Evolutionary conservation across 1,140 invertebrate species (phyloP), one percentile per base, ranked within the genome.

Genomic region (Tetraneura akinire): DNA sequence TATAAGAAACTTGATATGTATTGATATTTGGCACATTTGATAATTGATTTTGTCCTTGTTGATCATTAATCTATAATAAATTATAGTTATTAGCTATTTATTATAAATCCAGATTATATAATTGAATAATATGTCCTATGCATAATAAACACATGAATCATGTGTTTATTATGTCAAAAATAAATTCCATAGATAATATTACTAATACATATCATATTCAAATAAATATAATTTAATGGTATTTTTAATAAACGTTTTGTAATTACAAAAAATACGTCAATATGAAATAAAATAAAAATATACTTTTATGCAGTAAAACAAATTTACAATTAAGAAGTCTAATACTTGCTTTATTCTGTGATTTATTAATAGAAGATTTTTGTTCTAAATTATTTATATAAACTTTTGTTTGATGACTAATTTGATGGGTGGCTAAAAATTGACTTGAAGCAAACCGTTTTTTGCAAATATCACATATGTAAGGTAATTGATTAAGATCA

Each of bases 361-460:
- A 26, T 47, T 29, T 9, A 18, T 26, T 6, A 18, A 62, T 76
- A 57, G 16, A 4, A 32, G 71, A 57, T 6, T 74, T 1, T 23
- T 16, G 8, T 60, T 60, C 60, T 26, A 57, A 0, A 57, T 16
- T 11, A 55, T 53, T 60, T 26, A 32, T 29, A 76, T 49, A 68
- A 14, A n/a, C 23, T 49, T 80, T 64, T 5, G 62, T 86, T 64
- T 86, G 84, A 81, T 89, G 88, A 42, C 87, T 85, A 16, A 86
- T 81, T 82, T 87, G 88, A 80, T 89, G 88, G 3, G 86, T 86
- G 18, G 84, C 86, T 2, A 89, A 86, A 82, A 88, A 87, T 81
- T 88, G 86, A 81, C 88, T 88, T 5, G 86, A 85, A 0, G 86
- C 86, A 81, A 90, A 89, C 32, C 86, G 87, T 83, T 89, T 88